A percentile compares a stretch with the other conserved stretches of the same genome.
Conservation (phyloP, 2,113 vertebrate species). For the Oenanthe melanoleuca region DNA sequence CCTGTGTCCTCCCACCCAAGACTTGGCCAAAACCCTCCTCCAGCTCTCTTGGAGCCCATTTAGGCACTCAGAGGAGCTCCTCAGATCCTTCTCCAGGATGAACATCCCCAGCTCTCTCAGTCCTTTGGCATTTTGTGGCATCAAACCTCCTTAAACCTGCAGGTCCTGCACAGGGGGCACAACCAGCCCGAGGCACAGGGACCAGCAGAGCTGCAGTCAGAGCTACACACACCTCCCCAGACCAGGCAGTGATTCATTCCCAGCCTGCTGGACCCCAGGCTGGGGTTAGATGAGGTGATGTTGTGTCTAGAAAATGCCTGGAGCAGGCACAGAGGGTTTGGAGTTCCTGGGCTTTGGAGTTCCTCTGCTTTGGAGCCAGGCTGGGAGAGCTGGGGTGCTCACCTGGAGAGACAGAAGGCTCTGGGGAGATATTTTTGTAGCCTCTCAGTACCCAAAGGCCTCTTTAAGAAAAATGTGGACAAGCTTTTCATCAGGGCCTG, state of each 20-base stretch:
- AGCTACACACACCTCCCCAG: neutral
- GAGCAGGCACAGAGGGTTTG: neutral
- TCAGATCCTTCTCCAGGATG: neutral
- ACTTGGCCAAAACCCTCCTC: neutral
- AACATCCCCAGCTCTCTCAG: neutral
- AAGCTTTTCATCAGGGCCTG: accelerated
- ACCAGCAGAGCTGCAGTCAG: neutral
- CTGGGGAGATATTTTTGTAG: too few relatives aligned
- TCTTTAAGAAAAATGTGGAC: neutral
- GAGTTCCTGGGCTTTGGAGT: neutral
- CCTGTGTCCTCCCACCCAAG: neutral
- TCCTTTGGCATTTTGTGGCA: neutral
- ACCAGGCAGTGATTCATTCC: neutral
- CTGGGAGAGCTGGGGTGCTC: neutral
- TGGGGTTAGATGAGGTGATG: neutral
- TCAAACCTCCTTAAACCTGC: neutral
- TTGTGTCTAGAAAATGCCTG: neutral
- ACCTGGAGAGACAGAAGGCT: neutral
- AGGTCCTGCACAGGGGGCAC: neutral
- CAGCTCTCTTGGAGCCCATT: neutral
- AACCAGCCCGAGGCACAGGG: accelerated
- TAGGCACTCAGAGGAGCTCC: neutral
- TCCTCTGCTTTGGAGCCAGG: neutral
- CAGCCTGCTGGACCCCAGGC: neutral
- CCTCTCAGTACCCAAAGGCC: neutral